Conservation (phyloP, 2,797 vertebrate species). For the Pseudomugil tenellus region DNA sequence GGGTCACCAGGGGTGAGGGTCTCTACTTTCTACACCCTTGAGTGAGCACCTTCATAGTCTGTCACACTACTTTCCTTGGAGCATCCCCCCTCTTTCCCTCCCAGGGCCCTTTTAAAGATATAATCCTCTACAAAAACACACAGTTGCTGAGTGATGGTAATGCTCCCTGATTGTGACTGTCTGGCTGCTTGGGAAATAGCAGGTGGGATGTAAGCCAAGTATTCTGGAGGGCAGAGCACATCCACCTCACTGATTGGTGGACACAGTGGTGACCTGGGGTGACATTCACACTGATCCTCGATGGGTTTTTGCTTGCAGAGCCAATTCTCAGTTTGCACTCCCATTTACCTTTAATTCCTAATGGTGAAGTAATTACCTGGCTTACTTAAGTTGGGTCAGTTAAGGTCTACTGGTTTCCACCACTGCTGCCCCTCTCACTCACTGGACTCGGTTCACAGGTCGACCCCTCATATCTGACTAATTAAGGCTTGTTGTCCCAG, state of each 20-base stretch:
- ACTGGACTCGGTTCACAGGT: conserved; percentile 65
- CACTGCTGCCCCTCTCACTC: conserved; percentile 46
- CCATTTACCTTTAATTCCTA: conserved; percentile 71
- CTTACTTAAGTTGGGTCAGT: conserved; percentile 73
- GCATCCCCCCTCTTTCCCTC: conserved; percentile 13
- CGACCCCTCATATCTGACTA: conserved; percentile 55
- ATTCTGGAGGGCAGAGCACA: conserved; percentile 23
- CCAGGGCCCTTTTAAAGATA: conserved; percentile 66
- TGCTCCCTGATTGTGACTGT: conserved; percentile 68
- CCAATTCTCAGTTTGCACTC: conserved; percentile 59
- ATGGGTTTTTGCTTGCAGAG: conserved; percentile 37
- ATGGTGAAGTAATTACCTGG: conserved; percentile 76
- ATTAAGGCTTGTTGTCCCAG: conserved; percentile 69
- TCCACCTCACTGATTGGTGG: conserved; percentile 59
- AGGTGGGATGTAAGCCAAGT: conserved; percentile 46
- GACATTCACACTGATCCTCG: conserved; percentile 52
- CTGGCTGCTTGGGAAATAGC: conserved; percentile 55
- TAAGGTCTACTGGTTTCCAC: conserved; percentile 30
- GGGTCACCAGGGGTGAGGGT: conserved; percentile 70
- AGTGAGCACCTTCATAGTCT: conserved; percentile 76
- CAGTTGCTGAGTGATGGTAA: conserved; percentile 78
- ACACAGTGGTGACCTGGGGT: conserved; percentile 47
- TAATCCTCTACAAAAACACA: conserved; percentile 79
- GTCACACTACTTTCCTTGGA: conserved; percentile 62
- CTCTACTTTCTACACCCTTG: conserved; percentile 75